Percentiles rank a stretch among this genome's conserved stretches.
phyloP scores from a whole-genome alignment of 2,888 invertebrate genomes.

The Ophion slaviceki region DNA sequence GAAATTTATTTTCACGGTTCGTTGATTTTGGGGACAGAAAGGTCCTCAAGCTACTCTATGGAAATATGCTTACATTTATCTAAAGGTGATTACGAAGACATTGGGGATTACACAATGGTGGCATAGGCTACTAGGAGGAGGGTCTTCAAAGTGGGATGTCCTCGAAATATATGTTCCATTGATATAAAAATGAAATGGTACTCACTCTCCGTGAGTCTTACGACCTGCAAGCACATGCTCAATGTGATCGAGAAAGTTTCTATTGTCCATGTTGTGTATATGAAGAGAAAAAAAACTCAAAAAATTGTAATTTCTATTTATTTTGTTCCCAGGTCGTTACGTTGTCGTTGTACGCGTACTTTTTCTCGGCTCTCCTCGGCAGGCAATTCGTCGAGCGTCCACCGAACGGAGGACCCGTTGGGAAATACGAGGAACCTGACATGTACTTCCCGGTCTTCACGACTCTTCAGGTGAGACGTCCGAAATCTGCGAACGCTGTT shows the following conservation, averaged over 20 bases:
- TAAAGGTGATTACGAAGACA: not conserved
- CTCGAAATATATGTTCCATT: not conserved
- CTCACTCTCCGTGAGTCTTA: not conserved
- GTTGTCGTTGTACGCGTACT: slow-evolving; percentile 95
- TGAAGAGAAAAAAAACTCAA: not conserved
- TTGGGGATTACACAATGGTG: not conserved
- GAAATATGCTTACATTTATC: not conserved
- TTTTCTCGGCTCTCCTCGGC: slow-evolving; percentile 94
- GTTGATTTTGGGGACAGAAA: not conserved
- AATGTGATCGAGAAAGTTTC: slow-evolving; percentile 6
- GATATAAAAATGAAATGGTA: not conserved
- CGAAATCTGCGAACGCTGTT: not conserved
- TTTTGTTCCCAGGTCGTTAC: slow-evolving; percentile 91
- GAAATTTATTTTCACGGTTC: not conserved
- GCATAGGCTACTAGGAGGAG: not conserved
- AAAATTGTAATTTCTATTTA: not conserved
- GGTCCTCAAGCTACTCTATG: not conserved
- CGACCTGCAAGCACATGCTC: not conserved
- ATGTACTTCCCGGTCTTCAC: slow-evolving; percentile 96
- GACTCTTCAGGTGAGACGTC: slow-evolving; percentile 90
- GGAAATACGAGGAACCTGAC: slow-evolving; percentile 88
- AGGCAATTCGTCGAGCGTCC: slow-evolving; percentile 89
- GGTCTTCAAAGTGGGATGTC: not conserved
- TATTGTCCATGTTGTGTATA: not conserved
- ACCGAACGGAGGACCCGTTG: slow-evolving; percentile 76